Evolutionary conservation across 2,797 vertebrate species (phyloP).

Genomic region (Forpus xanthops): DNA sequence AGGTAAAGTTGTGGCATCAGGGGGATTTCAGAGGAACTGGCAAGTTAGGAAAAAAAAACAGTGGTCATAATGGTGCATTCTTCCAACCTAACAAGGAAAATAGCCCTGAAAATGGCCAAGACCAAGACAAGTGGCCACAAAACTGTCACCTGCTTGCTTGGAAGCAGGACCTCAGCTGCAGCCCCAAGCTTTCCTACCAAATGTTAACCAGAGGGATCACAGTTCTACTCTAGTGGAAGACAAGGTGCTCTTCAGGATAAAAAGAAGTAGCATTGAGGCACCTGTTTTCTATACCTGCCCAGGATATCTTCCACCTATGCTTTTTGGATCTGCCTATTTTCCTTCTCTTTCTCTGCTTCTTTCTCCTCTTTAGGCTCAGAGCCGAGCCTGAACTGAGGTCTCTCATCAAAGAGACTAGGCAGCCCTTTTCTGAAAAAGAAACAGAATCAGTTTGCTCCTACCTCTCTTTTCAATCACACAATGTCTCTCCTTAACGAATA

Average conservation of each 20-base stretch:
- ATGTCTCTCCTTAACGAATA: not conserved
- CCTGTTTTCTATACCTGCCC: not conserved
- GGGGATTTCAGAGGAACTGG: not conserved
- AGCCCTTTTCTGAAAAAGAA: conserved; percentile 50
- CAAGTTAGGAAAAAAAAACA: not conserved
- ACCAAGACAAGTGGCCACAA: not conserved
- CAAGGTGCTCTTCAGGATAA: not conserved
- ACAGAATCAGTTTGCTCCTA: not conserved
- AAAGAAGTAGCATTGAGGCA: not conserved
- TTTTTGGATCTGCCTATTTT: not conserved
- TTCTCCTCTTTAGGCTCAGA: not conserved
- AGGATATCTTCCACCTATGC: not conserved
- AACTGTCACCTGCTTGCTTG: not conserved
- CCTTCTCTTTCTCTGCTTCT: not conserved
- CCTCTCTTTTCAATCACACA: not conserved
- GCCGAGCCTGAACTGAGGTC: not conserved
- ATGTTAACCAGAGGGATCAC: not conserved
- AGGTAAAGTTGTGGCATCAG: not conserved
- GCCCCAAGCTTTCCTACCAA: not conserved
- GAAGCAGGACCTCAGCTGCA: not conserved
- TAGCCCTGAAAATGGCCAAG: not conserved
- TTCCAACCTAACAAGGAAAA: not conserved
- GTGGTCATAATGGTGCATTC: not conserved
- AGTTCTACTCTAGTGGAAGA: not conserved
- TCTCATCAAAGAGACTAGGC: conserved; percentile 50